Evolutionary conservation across 2,797 vertebrate genomes (phyloP).

Genomic region (Neopelma chrysocephalum): DNA sequence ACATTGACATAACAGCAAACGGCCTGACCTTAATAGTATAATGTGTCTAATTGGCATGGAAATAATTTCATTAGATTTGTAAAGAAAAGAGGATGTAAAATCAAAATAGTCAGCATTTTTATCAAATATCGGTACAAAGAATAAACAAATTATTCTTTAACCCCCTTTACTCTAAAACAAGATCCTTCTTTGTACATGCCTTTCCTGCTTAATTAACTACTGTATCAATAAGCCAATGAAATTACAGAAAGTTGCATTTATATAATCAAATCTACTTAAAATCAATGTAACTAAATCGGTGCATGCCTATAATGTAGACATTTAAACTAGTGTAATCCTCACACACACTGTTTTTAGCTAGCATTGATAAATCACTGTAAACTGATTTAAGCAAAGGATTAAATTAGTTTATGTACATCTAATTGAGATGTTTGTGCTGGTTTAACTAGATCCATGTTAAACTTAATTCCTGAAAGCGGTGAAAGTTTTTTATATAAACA

Average conservation of each 20-base stretch:
- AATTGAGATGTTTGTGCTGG: background rate
- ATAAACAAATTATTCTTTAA: background rate
- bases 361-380: background rate
- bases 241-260: background rate
- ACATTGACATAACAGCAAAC: background rate
- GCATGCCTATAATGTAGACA: background rate
- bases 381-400: slow-evolving; percentile 24
- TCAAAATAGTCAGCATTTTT: background rate
- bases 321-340: slow-evolving; percentile 30
- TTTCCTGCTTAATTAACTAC: slow-evolving; percentile 27
- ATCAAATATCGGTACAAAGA: background rate
- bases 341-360: background rate
- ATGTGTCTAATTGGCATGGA: background rate
- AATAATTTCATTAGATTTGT: background rate
- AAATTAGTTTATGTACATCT: background rate
- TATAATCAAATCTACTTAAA: slow-evolving; percentile 20
- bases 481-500: background rate
- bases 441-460: background rate
- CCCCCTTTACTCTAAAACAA: background rate
- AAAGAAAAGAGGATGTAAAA: background rate
- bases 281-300: background rate
- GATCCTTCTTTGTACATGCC: background rate
- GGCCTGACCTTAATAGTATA: background rate
- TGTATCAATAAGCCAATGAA: slow-evolving; percentile 30
- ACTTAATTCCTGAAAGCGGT: background rate